Evolutionary conservation across 2,113 vertebrate species (phyloP), one percentile per base, ranked within the genome.

Genomic region (Boleophthalmus pectinirostris): DNA sequence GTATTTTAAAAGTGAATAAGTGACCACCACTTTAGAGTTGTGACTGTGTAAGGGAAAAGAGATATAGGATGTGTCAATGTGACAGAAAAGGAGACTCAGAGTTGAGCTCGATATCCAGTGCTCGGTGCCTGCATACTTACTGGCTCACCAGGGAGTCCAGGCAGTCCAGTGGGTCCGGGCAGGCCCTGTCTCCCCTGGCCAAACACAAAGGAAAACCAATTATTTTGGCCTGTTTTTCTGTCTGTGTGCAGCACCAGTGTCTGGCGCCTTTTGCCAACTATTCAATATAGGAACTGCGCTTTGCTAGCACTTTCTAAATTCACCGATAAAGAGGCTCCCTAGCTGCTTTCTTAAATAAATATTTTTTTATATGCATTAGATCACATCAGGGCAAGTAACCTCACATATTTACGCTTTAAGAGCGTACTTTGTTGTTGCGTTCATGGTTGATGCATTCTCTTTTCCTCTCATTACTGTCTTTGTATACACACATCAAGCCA

Each of bases 161-260:
- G 91, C 71, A 93, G 94, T 78, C 97, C 97, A 0, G 73, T 69
- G 61, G 93, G 79, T 80, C 97, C 97, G 83, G 92, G 80, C 65
- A 92, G 87, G 77, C 97, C 97, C 88, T 93, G 92, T 21, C 91
- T 93, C 78, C 97, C 97, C 97, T 99, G 89, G 82, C 83, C 88
- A 70, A 87, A 80, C 64, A 82, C 71, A 84, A 78, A 70, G 20
- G 35, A 67, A 69, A 70, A 70, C 3, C 25, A 64, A 80, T 23
- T 69, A 72, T 71, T 65, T 21, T 29, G 21, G 35, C 73, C 74
- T 85, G 47, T 72, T 77, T 69, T 74, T 38, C 45, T 2, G 79
- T 80, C 82, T 78, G 47, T 74, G 73, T 53, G 18, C 70, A 23
- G 70, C 60, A 81, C 49, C 82, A 81, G 14, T 65, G 33, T 73